These are phyloP conservation scores for Zaprionus kolodkinae DNA, from an alignment of 1,140 invertebrate genomes.

Conservation along the genomic window DNA sequence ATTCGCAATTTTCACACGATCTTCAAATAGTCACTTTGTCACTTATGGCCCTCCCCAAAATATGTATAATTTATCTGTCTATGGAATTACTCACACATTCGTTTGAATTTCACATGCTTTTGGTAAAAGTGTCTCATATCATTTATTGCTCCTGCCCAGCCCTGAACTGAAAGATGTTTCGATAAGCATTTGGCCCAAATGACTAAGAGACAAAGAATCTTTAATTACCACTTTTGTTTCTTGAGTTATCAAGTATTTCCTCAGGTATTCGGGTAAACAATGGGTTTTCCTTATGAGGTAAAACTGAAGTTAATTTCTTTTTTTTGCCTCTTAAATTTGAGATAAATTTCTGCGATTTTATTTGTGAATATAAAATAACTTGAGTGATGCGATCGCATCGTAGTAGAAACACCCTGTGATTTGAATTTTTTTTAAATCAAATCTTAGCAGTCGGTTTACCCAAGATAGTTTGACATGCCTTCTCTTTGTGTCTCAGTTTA, in stretches of 20 bases:
- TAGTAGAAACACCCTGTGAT: neutral
- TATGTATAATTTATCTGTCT: neutral
- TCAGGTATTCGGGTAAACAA: neutral
- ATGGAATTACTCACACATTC: slow-evolving; percentile 13
- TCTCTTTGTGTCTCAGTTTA: slow-evolving; percentile 1
- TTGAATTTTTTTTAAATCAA: neutral
- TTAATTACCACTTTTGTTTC: neutral
- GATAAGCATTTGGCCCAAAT: neutral
- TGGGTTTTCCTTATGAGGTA: neutral
- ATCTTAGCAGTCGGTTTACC: neutral
- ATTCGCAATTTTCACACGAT: slow-evolving; percentile 17
- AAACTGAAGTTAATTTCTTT: neutral
- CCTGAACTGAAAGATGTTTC: neutral
- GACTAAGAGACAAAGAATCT: neutral
- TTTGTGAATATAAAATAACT: neutral
- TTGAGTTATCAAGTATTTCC: neutral
- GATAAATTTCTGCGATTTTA: too few relatives aligned
- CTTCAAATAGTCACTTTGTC: slow-evolving; percentile 1
- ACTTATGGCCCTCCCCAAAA: neutral
- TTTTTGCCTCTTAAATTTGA: too few relatives aligned
- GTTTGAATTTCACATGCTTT: slow-evolving; percentile 21
- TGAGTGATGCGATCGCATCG: neutral
- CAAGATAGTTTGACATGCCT: neutral
- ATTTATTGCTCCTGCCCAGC: neutral
- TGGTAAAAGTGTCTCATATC: neutral